Evolutionary conservation across 35 echinoderm and acorn worm genomes (phyloP), one percentile per base, ranked within the genome.

Genomic region (Apostichopus japonicus): DNA sequence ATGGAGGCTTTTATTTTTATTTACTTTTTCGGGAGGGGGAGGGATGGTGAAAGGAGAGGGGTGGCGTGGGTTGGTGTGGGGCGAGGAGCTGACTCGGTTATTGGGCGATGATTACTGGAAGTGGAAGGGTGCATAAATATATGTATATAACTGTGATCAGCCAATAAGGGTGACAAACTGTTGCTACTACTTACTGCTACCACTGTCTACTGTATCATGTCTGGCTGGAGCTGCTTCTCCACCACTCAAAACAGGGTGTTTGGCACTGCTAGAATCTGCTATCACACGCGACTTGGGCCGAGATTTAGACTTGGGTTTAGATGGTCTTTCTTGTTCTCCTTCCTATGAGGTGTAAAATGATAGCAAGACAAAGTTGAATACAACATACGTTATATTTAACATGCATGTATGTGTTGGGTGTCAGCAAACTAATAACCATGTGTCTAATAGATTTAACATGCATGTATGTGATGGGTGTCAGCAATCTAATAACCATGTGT

Each of bases 221-320:
- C 52, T 83, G 27, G 24, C 44, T 67, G 63, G 63, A 44, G 51
- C 54, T 4, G 44, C 24, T 83, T 83, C 79, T 17, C 79, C 54
- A 54, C 79, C 79, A 83, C 79, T 83, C 79, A 83, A 83, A 1
- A 83, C 79, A 16, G 79, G 79, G 17, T 83, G 79, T 16, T 83
- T 83, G n/a, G 17, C 79, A n/a, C 24, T 53, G 51, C 24, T 10
- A 83, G 79, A 83, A 22, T 93, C 90, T 13, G 77, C 90, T 24
- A 93, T 54, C 23, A 93, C 83, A 76, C 83, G 54, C 9, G 92
- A 93, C 86, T 93, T 93, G 7, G 92, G 92, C 55, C 79, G 90
- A 70, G 90, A 90, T 91, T 94, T 91, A 62, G 87, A n/a, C 17
- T 81, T 91, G 8, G 93, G 83, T 91, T 94, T 94, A 11, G 90